Percentiles rank a stretch among this genome's conserved stretches.
Evolutionary conservation across 2,797 vertebrate genomes (phyloP).

Genomic region (Karalla daura): DNA sequence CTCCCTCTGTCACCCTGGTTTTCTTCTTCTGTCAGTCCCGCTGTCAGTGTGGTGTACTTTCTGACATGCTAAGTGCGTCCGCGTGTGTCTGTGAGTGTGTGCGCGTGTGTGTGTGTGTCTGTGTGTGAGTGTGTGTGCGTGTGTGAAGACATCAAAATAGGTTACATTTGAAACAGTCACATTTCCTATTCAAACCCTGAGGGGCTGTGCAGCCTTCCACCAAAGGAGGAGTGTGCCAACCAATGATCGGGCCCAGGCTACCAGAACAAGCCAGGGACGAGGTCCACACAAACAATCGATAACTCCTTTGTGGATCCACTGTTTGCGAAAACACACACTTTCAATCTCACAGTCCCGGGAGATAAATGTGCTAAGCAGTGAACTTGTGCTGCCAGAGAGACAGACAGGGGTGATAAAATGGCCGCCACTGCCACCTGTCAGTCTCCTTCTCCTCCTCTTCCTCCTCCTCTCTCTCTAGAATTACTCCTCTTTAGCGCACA

Average conservation of each 20-base stretch:
- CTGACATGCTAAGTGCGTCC: constrained; percentile 31
- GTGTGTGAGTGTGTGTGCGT: constrained; percentile 16
- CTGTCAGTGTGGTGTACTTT: constrained; percentile 45
- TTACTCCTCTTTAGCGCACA: not conserved
- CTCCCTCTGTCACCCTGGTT: constrained; percentile 19
- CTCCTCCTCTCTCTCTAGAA: constrained; percentile 2
- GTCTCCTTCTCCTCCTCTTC: not conserved
- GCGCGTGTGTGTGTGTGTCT: constrained; percentile 15
- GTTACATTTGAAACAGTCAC: constrained; percentile 40
- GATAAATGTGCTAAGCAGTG: constrained; percentile 7
- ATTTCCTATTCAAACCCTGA: constrained; percentile 43
- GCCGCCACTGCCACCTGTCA: constrained; percentile 39
- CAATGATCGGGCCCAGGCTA: constrained; percentile 11
- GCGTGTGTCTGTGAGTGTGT: constrained; percentile 14
- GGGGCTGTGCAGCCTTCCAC: constrained; percentile 46
- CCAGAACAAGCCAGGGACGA: not conserved
- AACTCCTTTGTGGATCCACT: not conserved
- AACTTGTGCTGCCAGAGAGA: constrained; percentile 19
- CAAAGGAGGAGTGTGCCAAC: constrained; percentile 39
- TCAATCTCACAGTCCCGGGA: constrained; percentile 15
- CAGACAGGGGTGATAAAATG: constrained; percentile 48
- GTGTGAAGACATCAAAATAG: constrained; percentile 40
- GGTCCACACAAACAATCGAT: constrained; percentile 32
- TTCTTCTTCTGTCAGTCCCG: constrained; percentile 27
- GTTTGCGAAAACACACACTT: constrained; percentile 12